A percentile compares a stretch with the other conserved stretches of the same genome.
Evolutionary conservation across 1,140 invertebrate species (phyloP).

Genomic region (Ceratina japonica): DNA sequence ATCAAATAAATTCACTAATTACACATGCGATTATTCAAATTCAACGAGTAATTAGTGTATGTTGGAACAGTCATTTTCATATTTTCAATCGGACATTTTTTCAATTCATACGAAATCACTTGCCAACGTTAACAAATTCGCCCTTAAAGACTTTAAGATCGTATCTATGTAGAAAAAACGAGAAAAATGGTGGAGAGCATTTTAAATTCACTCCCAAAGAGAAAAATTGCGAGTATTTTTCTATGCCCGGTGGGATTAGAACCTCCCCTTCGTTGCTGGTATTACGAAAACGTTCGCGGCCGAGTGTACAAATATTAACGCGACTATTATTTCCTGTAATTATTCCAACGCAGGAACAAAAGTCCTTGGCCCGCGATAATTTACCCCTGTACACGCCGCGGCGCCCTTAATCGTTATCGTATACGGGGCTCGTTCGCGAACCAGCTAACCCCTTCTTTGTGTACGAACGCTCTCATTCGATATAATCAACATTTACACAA

Average conservation of each 20-base stretch:
- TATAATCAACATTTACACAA: too few species aligned
- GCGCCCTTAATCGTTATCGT: constrained; percentile 57
- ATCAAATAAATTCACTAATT: too few species aligned
- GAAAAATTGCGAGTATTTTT: not conserved
- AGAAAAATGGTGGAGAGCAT: too few species aligned
- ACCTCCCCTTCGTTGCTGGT: too few species aligned
- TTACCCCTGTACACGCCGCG: constrained; percentile 47
- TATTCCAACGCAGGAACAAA: constrained; percentile 52
- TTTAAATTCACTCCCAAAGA: not conserved
- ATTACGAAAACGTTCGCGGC: constrained; percentile 2
- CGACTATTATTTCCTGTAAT: constrained; percentile 42
- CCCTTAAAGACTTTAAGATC: not conserved
- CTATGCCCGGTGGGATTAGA: not conserved
- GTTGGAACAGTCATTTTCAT: too few species aligned
- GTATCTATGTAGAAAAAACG: not conserved
- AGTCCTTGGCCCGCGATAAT: constrained; percentile 55
- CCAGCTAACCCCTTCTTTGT: not conserved
- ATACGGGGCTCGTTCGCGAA: constrained; percentile 41
- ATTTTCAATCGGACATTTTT: too few species aligned
- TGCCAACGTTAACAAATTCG: too few species aligned
- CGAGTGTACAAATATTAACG: constrained; percentile 36
- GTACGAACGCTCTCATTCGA: not conserved
- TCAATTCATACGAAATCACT: too few species aligned
- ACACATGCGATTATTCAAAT: too few species aligned
- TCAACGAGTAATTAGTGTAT: too few species aligned